Evolutionary conservation across 2,113 vertebrate genomes (phyloP).

Genomic region (human (Homo sapiens)): GRCh38 chr7:83332001-83332500

Average conservation of each 20-base stretch:
- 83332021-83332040: background rate
- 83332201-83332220: background rate
- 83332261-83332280: background rate
- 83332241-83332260: background rate
- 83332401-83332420: background rate
- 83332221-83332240: background rate
- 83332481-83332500: background rate
- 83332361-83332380: background rate
- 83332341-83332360: background rate
- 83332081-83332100: background rate
- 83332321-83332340: background rate
- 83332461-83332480: background rate
- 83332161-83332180: too few relatives aligned
- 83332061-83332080: background rate
- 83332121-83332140: background rate
- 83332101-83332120: background rate
- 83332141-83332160: background rate
- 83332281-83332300: background rate
- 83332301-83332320: background rate
- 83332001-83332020: background rate
- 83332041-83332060: background rate
- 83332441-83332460: background rate
- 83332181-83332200: background rate
- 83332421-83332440: background rate
- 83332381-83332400: background rate